Evolutionary conservation across 2,113 vertebrate genomes (phyloP).

Genomic region (Campylomormyrus numenius): DNA sequence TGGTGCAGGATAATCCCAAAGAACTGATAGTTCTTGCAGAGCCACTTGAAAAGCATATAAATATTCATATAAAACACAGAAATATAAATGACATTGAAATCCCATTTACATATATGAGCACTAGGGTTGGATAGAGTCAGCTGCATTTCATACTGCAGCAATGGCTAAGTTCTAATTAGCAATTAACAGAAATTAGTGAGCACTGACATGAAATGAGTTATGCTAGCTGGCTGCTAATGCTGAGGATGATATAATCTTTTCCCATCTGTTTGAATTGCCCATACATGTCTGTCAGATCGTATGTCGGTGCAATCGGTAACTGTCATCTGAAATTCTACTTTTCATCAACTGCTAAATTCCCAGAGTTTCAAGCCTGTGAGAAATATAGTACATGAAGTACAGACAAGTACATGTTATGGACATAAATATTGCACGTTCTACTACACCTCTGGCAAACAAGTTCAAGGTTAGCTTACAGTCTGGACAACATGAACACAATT

Average conservation of each 20-base stretch:
- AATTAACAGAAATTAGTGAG: background rate
- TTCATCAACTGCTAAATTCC: background rate
- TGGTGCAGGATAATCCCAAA: background rate
- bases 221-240: background rate
- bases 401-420: background rate
- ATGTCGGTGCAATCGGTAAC: background rate
- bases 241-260: background rate
- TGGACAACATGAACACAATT: background rate
- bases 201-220: background rate
- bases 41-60: background rate
- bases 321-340: background rate
- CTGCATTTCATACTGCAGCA: background rate
- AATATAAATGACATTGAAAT: background rate
- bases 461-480: background rate
- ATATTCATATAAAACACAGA: background rate
- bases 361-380: background rate
- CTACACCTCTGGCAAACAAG: background rate
- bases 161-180: slow-evolving; percentile 1
- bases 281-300: background rate
- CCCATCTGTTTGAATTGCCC: background rate
- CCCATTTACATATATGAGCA: background rate
- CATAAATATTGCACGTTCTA: background rate
- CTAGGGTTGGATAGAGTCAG: background rate
- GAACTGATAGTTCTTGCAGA: background rate
- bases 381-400: background rate